Base-by-base conservation (phyloP, 2,888 invertebrate species). In the Cyclophora punctaria region DNA sequence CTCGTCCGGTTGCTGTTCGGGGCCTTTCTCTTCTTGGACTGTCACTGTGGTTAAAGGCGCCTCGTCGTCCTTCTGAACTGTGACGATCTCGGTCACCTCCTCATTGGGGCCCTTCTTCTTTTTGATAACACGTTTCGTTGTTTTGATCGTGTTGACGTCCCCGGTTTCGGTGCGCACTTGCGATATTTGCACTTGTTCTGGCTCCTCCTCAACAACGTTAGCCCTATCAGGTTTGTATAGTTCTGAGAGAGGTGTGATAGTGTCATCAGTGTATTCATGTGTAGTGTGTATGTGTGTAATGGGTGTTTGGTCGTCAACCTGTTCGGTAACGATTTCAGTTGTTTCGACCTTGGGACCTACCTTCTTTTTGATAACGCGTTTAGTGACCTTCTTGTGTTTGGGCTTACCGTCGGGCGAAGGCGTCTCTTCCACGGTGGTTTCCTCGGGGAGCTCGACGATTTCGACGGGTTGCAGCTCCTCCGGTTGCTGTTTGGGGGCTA, bases 361-460 rank as follows among this genome's bases (percentile, higher is more conserved):
- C 80, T 49, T 83, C 59, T 35, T 86, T 80, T 64, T 83, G 20
- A 80, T 75, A 0, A 72, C 57, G 3, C 72, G 72, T 53, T 74
- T 78, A 46, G 69, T 74, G 5, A 78, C 57, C 5, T 71, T 56
- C 49, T 72, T 69, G 52, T 75, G 75, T 7, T 57, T 63, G 2
- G 57, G 20, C 51, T 53, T 66, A 58, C 69, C 69, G 43, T 69
- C 67, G 46, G 69, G 66, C 20, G 62, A 62, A n/a, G 48, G 55
- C 5, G 69, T 60, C 59, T 71, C 71, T 37, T 58, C 64, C 40
- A 73, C 64, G 49, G 56, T 57, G 50, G 43, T 63, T 47, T 69
- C 63, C 58, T 81, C 77, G 2, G 79, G 74, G 3, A 78, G 56
- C 20, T 42, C 42, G 2, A 42, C n/a, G n/a, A 42, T 42, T 7